Conservation (phyloP, 2,888 invertebrate species). For the Drosophila multiciliata region DNA sequence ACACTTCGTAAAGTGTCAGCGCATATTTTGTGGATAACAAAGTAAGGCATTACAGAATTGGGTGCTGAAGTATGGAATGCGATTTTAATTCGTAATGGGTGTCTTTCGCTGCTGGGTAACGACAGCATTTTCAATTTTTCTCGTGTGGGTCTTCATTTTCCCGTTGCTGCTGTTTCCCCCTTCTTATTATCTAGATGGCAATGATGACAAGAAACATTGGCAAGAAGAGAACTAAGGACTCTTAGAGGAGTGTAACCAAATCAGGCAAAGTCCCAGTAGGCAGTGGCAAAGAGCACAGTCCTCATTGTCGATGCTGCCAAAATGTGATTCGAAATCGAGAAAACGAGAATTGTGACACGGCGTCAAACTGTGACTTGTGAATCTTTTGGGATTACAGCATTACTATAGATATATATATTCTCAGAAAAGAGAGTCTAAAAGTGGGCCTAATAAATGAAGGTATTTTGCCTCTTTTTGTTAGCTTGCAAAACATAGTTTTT, state of each 20-base stretch:
- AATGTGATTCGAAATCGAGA: slow-evolving; percentile 22
- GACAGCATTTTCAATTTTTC: slow-evolving; percentile 4
- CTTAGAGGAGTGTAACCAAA: slow-evolving; percentile 38
- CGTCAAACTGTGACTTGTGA: slow-evolving; percentile 4
- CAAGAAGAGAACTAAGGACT: slow-evolving; percentile 3
- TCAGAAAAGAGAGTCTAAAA: background rate
- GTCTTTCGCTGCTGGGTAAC: background rate
- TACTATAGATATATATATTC: background rate
- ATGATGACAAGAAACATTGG: slow-evolving; percentile 38
- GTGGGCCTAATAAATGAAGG: background rate
- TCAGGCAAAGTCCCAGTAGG: slow-evolving; percentile 33
- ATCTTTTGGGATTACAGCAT: slow-evolving; percentile 13
- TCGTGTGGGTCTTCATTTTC: background rate
- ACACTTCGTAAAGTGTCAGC: background rate
- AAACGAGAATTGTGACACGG: slow-evolving; percentile 10
- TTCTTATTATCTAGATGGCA: slow-evolving; percentile 60
- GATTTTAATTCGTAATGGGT: background rate
- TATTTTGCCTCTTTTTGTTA: background rate
- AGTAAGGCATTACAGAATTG: background rate
- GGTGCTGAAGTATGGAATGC: background rate
- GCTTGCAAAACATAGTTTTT: background rate
- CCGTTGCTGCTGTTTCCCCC: slow-evolving; percentile 8
- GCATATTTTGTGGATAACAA: background rate
- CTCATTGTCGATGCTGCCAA: slow-evolving; percentile 22
- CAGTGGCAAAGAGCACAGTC: slow-evolving; percentile 6